Conservation (phyloP, 2,888 invertebrate genomes). For the Rhogogaster chlorosoma region DNA sequence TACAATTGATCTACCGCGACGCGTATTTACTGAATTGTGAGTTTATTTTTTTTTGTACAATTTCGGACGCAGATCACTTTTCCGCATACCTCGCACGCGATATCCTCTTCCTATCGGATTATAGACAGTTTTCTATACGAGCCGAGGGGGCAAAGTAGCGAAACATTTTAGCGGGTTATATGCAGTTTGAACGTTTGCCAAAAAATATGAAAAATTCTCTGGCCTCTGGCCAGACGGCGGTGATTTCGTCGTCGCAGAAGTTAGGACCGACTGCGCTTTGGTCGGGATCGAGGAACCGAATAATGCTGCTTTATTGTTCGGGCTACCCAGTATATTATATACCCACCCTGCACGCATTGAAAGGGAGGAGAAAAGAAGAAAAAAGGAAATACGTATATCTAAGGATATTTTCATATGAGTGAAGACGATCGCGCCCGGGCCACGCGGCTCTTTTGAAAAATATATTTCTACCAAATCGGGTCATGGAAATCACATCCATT, state of each 20-base stretch:
- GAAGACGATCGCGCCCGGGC: neutral
- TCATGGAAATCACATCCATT: neutral
- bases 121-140: conserved; percentile 7
- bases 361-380: neutral
- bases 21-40: neutral
- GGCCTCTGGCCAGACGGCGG: conserved; percentile 66
- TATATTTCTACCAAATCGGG: neutral
- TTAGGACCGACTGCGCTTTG: conserved; percentile 59
- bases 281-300: conserved; percentile 59
- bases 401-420: neutral
- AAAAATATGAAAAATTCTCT: conserved; percentile 74
- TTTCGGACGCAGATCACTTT: neutral
- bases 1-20: neutral
- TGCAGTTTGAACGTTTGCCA: conserved; percentile 71
- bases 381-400: neutral
- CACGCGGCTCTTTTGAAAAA: neutral
- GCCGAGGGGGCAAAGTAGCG: conserved; percentile 55
- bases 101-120: conserved; percentile 45
- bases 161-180: conserved; percentile 72
- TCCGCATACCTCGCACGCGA: neutral
- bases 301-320: conserved; percentile 71
- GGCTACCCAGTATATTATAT: conserved; percentile 33
- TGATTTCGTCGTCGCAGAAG: conserved; percentile 60
- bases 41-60: neutral
- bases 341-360: neutral